Percentiles rank a stretch among this genome's conserved stretches.
phyloP scores from a whole-genome alignment of 2,888 invertebrate species.

The Tanytarsus gracilentus region DNA sequence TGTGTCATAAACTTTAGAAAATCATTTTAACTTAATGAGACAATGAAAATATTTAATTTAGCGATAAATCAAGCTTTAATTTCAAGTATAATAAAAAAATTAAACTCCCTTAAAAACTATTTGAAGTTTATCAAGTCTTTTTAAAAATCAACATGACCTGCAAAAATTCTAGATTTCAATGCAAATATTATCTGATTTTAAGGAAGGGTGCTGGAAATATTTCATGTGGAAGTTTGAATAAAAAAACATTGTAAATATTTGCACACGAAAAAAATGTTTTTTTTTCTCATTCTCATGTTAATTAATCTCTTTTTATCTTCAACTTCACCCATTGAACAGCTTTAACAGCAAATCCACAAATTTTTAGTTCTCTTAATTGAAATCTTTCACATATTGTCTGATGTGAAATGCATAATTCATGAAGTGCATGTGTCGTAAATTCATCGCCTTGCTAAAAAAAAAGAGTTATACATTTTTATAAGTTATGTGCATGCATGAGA shows the following conservation, averaged over 20 bases:
- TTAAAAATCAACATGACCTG: too few species aligned
- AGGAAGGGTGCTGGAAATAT: too few species aligned
- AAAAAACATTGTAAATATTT: not conserved
- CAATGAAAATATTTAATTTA: too few species aligned
- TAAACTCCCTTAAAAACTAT: too few species aligned
- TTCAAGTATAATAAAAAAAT: too few species aligned
- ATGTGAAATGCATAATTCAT: conserved; percentile 22
- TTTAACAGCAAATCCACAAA: conserved; percentile 12
- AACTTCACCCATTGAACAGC: not conserved
- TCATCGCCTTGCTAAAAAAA: conserved; percentile 1
- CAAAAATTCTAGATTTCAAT: too few species aligned
- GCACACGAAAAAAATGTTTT: not conserved
- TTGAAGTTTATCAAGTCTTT: too few species aligned
- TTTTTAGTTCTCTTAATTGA: conserved; percentile 24
- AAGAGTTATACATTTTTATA: conserved; percentile 1
- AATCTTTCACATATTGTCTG: conserved; percentile 6
- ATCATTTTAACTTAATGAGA: too few species aligned
- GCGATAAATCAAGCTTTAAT: too few species aligned
- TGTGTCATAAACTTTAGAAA: too few species aligned
- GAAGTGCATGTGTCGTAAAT: conserved; percentile 24
- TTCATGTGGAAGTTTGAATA: too few species aligned
- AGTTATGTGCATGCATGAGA: conserved; percentile 24
- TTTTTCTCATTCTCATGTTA: conserved; percentile 14
- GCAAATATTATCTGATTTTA: too few species aligned
- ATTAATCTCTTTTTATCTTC: conserved; percentile 26